A percentile compares a stretch with the other conserved stretches of the same genome.
phyloP scores from a whole-genome alignment of 2,888 invertebrate species.

The Drosophila setosimentum region DNA sequence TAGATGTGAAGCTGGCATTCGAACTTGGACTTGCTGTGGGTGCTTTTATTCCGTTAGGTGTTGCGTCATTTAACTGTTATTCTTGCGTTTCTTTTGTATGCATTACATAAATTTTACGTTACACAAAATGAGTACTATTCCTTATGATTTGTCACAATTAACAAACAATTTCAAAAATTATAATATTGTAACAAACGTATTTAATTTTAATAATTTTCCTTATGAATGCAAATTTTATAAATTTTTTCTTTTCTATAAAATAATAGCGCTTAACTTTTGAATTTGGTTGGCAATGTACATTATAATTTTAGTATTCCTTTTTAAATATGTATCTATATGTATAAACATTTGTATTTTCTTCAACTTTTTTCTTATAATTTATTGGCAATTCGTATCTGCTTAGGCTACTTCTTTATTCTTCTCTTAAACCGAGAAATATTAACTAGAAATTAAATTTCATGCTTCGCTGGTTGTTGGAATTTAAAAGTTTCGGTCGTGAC shows the following conservation, averaged over 20 bases:
- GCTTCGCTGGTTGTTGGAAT: constrained; percentile 51
- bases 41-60: no score
- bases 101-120: no score
- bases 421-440: not conserved
- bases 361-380: not conserved
- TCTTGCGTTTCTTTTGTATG: no score
- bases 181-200: not conserved
- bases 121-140: no score
- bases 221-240: not conserved
- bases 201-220: not conserved
- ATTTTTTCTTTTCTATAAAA: not conserved
- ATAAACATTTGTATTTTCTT: not conserved
- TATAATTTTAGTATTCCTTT: not conserved
- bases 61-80: no score
- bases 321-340: not conserved
- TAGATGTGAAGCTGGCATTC: no score
- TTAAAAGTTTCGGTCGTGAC: constrained; percentile 52
- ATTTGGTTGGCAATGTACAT: not conserved
- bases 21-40: no score
- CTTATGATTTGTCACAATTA: no score
- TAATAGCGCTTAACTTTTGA: not conserved
- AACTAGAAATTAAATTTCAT: constrained; percentile 54
- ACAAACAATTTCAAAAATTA: no score
- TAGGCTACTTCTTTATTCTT: not conserved
- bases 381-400: not conserved